Percentiles rank a stretch among this genome's conserved stretches.
Conservation (phyloP, 2,113 vertebrate genomes). For the Micromys minutus region DNA sequence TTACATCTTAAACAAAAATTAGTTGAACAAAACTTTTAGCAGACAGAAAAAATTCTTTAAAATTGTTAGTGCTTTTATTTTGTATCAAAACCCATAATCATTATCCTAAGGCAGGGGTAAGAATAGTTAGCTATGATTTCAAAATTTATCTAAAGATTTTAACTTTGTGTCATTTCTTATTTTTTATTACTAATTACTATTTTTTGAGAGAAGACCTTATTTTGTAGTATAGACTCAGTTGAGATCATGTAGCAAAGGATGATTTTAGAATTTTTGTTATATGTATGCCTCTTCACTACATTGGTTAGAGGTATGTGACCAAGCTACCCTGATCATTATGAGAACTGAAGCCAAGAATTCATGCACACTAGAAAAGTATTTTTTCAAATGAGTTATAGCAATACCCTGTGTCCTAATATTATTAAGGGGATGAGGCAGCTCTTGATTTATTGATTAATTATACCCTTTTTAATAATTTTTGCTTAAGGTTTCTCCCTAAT, state of each 20-base stretch:
- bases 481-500: rapidly evolving
- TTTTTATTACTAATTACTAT: not conserved
- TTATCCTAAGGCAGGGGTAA: not conserved
- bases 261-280: not conserved
- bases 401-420: not conserved
- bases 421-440: not conserved
- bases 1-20: not conserved
- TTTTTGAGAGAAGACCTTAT: not conserved
- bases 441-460: not conserved
- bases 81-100: not conserved
- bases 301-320: not conserved
- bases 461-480: not conserved
- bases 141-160: not conserved
- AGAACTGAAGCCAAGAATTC: not conserved
- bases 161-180: not conserved
- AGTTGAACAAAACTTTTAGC: not conserved
- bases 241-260: not conserved
- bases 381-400: not conserved
- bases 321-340: rapidly evolving
- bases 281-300: not conserved
- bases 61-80: not conserved
- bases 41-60: not conserved
- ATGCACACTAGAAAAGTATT: not conserved
- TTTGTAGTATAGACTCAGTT: not conserved
- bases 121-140: not conserved